Evolutionary conservation across 2,888 invertebrate species (phyloP).

Genomic region (Bellardia pandia): DNA sequence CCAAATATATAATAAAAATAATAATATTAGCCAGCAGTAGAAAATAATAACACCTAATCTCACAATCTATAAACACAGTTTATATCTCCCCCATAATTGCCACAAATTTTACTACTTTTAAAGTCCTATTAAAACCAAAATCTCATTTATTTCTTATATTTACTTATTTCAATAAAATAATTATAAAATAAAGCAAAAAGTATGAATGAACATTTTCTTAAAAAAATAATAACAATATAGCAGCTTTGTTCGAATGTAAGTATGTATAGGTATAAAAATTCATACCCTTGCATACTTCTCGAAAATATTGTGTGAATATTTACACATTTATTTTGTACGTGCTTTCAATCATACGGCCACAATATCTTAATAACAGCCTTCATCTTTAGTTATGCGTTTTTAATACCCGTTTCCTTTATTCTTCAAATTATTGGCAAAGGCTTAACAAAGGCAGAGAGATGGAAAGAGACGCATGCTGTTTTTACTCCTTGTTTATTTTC

Average conservation of each 20-base stretch:
- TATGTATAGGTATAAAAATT: background rate
- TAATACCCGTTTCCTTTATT: constrained; percentile 21
- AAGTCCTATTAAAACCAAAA: background rate
- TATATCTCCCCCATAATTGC: no score
- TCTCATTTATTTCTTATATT: background rate
- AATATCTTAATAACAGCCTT: constrained; percentile 40
- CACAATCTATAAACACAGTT: no score
- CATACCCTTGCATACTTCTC: background rate
- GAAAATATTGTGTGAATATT: constrained; percentile 20
- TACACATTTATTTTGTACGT: background rate
- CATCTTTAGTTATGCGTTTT: constrained; percentile 7
- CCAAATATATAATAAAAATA: no score
- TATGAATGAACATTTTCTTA: background rate
- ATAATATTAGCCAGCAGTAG: no score
- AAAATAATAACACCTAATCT: no score
- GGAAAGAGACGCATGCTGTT: background rate
- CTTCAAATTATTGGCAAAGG: background rate
- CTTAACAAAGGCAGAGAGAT: constrained; percentile 12
- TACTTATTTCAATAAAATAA: background rate
- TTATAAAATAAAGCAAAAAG: background rate
- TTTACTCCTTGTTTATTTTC: constrained; percentile 23
- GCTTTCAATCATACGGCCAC: constrained; percentile 45
- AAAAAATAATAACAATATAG: background rate
- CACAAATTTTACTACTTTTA: no score
- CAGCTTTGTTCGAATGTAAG: background rate